Evolutionary conservation across 2,113 vertebrate genomes (phyloP).

Genomic region (Cephalopterus ornatus): DNA sequence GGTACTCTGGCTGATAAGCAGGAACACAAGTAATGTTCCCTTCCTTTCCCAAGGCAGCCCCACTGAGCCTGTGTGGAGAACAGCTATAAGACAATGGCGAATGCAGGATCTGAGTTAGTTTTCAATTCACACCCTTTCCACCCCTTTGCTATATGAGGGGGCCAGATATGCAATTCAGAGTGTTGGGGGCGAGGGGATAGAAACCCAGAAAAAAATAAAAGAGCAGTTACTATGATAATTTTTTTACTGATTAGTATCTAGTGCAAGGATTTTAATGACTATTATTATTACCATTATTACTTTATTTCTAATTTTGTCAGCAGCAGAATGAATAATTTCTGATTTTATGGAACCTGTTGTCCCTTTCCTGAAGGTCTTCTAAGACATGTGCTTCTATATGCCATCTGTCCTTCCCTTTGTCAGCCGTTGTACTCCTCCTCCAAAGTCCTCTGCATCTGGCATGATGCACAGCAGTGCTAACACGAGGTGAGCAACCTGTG

Average conservation of each 20-base stretch:
- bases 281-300: constrained; percentile 29
- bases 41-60: not conserved
- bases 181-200: not conserved
- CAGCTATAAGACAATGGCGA: constrained; percentile 24
- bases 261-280: constrained; percentile 52
- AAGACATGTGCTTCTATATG: not conserved
- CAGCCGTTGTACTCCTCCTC: not conserved
- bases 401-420: not conserved
- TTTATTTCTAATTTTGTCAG: constrained; percentile 63
- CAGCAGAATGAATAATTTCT: constrained; percentile 35
- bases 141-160: not conserved
- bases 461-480: no score
- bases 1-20: constrained; percentile 60
- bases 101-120: not conserved
- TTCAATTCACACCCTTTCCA: constrained; percentile 28
- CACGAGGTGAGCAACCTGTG: no score
- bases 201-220: not conserved
- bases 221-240: constrained; percentile 44
- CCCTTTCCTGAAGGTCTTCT: not conserved
- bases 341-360: constrained; percentile 19
- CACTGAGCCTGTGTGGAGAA: not conserved
- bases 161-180: constrained; percentile 39
- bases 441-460: not conserved
- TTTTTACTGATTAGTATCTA: constrained; percentile 64
- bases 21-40: constrained; percentile 3